These are phyloP conservation scores for Triplophysa yarkandensis DNA, from an alignment of 2,797 vertebrate genomes.

Conservation along the genomic window DNA sequence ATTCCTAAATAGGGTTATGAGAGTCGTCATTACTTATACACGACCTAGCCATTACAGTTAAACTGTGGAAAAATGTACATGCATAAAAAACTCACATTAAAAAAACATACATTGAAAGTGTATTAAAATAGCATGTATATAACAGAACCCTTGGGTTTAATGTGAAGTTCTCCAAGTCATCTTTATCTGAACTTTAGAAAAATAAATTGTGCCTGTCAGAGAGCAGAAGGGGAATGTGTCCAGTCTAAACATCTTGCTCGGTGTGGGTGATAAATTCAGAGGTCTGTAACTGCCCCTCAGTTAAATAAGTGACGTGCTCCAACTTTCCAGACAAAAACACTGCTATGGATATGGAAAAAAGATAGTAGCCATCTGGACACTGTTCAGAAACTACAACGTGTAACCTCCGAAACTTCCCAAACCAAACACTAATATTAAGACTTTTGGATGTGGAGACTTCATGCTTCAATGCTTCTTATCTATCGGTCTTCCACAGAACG, in stretches of 20 bases:
- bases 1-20: background rate
- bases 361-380: constrained; percentile 41
- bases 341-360: constrained; percentile 35
- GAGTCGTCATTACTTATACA: background rate
- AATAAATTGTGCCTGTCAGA: constrained; percentile 37
- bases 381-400: constrained; percentile 36
- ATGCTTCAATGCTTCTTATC: constrained; percentile 19
- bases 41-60: background rate
- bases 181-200: constrained; percentile 30
- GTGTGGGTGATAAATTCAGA: constrained; percentile 30
- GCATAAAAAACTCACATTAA: too few species aligned
- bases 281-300: constrained; percentile 21
- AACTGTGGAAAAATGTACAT: background rate
- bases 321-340: constrained; percentile 39
- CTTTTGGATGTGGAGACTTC: background rate
- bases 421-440: constrained; percentile 20
- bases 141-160: constrained; percentile 15
- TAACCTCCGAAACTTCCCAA: constrained; percentile 34
- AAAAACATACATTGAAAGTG: too few species aligned
- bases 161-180: constrained; percentile 1
- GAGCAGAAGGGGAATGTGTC: constrained; percentile 22
- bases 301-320: constrained; percentile 23
- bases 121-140: background rate
- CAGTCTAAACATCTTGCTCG: constrained; percentile 46
- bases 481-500: constrained; percentile 1